These are phyloP conservation scores for Macrobrachium nipponense DNA, from an alignment of 1,140 invertebrate species.

Conservation along the genomic window DNA sequence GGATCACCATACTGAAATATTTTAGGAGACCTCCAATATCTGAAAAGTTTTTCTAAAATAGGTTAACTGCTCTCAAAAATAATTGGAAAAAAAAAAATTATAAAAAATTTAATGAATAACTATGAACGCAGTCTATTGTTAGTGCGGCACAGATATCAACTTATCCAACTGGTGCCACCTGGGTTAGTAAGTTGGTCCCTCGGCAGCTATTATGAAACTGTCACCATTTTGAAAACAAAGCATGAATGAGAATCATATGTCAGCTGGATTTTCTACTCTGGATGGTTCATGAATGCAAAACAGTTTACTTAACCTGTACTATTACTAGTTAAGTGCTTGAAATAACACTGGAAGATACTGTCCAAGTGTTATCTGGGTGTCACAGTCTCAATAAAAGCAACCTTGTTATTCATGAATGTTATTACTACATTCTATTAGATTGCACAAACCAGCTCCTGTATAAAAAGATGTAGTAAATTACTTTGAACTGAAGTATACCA, in stretches of 20 bases:
- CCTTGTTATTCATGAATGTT: conserved; percentile 30
- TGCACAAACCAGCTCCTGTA: conserved; percentile 56
- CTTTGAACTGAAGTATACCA: conserved; percentile 25
- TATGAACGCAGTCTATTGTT: conserved; percentile 43
- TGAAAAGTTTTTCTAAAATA: not conserved
- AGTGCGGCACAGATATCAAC: conserved; percentile 34
- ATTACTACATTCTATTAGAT: conserved; percentile 30
- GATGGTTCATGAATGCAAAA: too few relatives aligned
- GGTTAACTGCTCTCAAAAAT: not conserved
- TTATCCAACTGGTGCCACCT: conserved; percentile 29
- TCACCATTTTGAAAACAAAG: conserved; percentile 24
- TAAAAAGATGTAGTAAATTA: conserved; percentile 47
- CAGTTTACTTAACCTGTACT: too few relatives aligned
- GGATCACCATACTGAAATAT: conserved; percentile 20
- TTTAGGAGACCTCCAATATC: not conserved
- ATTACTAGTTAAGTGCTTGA: too few relatives aligned
- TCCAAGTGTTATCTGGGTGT: not conserved
- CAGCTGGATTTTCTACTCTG: too few relatives aligned
- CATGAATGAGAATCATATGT: conserved; percentile 38
- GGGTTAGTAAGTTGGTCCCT: conserved; percentile 60
- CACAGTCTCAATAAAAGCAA: conserved; percentile 10
- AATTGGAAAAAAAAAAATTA: not conserved
- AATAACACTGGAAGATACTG: too few relatives aligned
- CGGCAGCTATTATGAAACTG: conserved; percentile 55
- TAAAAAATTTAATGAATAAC: conserved; percentile 14